These are phyloP conservation scores for Lichenostomus cassidix DNA, from an alignment of 2,113 vertebrate genomes.

Conservation along the genomic window DNA sequence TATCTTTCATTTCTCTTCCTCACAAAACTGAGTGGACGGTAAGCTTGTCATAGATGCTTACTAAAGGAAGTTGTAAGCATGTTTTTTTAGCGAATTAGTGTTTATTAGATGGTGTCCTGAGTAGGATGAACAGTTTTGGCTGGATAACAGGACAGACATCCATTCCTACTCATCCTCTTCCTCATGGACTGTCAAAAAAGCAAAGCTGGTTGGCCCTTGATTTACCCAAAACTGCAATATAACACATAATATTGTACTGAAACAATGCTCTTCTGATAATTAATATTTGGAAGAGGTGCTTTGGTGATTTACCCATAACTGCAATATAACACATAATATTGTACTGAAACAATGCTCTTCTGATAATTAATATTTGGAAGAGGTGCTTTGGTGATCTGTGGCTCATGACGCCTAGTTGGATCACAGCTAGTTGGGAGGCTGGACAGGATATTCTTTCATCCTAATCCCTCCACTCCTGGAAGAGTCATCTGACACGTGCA, in stretches of 20 bases:
- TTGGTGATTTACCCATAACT: not conserved
- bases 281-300: not conserved
- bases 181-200: not conserved
- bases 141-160: not conserved
- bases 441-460: rapidly evolving
- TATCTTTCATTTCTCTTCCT: not conserved
- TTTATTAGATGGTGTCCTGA: not conserved
- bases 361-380: not conserved
- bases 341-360: not conserved
- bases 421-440: not conserved
- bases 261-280: not conserved
- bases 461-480: not conserved
- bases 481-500: not conserved
- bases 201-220: not conserved
- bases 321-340: too few species aligned
- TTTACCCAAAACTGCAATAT: too few species aligned
- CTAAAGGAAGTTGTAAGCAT: not conserved
- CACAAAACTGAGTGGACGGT: not conserved
- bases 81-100: not conserved
- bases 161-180: not conserved
- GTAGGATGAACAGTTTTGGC: not conserved
- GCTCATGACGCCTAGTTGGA: not conserved
- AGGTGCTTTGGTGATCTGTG: not conserved
- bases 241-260: not conserved
- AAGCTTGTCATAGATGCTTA: too few species aligned